Evolutionary conservation across 2,797 vertebrate species (phyloP).

Genomic region (Mormyrus hasselquistii): DNA sequence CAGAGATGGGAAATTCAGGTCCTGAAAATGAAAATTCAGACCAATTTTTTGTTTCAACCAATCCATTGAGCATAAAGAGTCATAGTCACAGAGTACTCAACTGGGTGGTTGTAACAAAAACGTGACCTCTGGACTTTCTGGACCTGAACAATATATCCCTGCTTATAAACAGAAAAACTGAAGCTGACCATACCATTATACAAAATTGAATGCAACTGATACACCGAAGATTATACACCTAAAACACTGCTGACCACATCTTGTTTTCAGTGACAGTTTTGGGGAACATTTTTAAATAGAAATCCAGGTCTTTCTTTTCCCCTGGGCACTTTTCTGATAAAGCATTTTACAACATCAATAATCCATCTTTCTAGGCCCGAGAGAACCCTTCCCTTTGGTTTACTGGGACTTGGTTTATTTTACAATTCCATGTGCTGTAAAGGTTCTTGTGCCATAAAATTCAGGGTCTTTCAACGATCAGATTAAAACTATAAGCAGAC

Average conservation of each 20-base stretch:
- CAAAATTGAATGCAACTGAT: background rate
- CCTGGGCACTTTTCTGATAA: background rate
- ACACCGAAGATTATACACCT: background rate
- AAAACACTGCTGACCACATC: background rate
- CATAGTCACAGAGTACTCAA: background rate
- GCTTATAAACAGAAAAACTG: background rate
- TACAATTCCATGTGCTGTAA: background rate
- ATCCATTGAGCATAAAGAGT: background rate
- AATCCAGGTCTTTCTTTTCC: background rate
- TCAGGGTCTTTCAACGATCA: background rate
- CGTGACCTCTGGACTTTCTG: background rate
- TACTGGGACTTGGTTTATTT: background rate
- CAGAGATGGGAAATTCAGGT: background rate
- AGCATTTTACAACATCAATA: background rate
- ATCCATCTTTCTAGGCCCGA: background rate
- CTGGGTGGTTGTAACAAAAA: background rate
- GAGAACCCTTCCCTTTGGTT: background rate
- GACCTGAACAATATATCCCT: background rate
- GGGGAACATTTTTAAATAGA: background rate
- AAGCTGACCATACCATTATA: background rate
- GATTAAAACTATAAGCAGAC: background rate
- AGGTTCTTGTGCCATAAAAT: background rate
- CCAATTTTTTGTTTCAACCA: background rate
- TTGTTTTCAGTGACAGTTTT: background rate
- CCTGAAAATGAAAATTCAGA: background rate